Conservation (phyloP, 2,797 vertebrate species). For the Centroberyx gerrardi region DNA sequence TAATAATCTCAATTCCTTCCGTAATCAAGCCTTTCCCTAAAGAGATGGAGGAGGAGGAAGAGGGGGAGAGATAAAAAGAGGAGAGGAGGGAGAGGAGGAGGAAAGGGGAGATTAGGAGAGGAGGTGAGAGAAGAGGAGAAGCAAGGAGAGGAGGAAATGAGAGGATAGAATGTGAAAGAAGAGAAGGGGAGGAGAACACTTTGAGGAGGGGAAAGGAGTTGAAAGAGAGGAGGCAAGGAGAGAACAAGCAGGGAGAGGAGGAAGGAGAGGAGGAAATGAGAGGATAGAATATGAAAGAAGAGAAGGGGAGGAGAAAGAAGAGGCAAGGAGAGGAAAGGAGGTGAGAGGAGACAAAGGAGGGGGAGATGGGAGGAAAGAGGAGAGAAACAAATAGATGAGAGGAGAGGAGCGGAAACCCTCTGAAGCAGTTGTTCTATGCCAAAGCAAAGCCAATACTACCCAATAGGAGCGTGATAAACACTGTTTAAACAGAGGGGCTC, state of each 20-base stretch:
- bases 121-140: not conserved
- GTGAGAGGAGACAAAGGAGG: too few relatives aligned
- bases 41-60: not conserved
- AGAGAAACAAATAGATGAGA: too few relatives aligned
- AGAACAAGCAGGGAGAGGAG: not conserved
- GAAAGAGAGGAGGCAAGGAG: not conserved
- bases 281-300: too few relatives aligned
- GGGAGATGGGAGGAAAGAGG: too few relatives aligned
- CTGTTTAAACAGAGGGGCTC: slow-evolving; percentile 26
- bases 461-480: slow-evolving; percentile 27
- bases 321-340: too few relatives aligned
- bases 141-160: not conserved
- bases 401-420: not conserved
- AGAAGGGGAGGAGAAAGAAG: too few relatives aligned
- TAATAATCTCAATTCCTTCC: slow-evolving; percentile 47
- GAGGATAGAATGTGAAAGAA: not conserved
- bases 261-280: not conserved
- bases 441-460: slow-evolving; percentile 35
- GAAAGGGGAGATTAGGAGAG: not conserved
- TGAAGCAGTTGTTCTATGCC: not conserved
- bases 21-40: slow-evolving; percentile 53
- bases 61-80: slow-evolving; percentile 20
- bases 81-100: slow-evolving; percentile 4
- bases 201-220: slow-evolving; percentile 16
- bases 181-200: slow-evolving; percentile 6